phyloP scores from a whole-genome alignment of 2,113 vertebrate genomes.

The Perca schrenkii region DNA sequence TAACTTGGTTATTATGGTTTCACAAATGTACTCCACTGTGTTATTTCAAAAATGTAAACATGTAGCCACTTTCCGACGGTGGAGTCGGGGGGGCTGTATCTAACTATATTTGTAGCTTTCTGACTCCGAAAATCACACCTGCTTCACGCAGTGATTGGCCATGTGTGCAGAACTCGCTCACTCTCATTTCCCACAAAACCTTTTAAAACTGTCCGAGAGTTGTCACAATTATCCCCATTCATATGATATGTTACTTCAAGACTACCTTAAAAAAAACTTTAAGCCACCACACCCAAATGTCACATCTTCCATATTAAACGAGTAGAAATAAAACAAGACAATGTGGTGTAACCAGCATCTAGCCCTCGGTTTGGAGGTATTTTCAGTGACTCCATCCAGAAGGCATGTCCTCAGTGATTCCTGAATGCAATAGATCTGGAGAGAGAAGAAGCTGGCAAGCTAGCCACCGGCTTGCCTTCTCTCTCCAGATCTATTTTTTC shows the following conservation, averaged over 20 bases:
- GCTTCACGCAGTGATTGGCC: neutral
- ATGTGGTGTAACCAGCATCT: too few relatives aligned
- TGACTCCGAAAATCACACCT: neutral
- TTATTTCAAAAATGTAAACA: neutral
- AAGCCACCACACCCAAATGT: too few relatives aligned
- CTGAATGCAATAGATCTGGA: too few relatives aligned
- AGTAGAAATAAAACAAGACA: neutral
- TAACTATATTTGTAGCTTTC: neutral
- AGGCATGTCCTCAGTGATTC: too few relatives aligned
- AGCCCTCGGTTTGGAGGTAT: too few relatives aligned
- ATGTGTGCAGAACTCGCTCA: neutral
- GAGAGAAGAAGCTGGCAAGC: too few relatives aligned
- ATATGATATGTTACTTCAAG: neutral
- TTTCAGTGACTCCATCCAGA: too few relatives aligned
- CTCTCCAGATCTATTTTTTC: too few relatives aligned
- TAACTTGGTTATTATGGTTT: neutral
- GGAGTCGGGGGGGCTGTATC: too few relatives aligned
- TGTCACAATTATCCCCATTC: neutral
- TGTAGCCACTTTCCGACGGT: neutral
- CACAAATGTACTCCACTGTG: neutral
- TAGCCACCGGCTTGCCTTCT: too few relatives aligned
- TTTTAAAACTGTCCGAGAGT: neutral
- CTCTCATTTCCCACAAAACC: neutral
- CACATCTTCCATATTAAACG: too few relatives aligned
- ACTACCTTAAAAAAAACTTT: too few relatives aligned